Percentiles rank a stretch among this genome's conserved stretches.
phyloP scores from a whole-genome alignment of 2,888 invertebrate genomes.

The Drosophila falleni region DNA sequence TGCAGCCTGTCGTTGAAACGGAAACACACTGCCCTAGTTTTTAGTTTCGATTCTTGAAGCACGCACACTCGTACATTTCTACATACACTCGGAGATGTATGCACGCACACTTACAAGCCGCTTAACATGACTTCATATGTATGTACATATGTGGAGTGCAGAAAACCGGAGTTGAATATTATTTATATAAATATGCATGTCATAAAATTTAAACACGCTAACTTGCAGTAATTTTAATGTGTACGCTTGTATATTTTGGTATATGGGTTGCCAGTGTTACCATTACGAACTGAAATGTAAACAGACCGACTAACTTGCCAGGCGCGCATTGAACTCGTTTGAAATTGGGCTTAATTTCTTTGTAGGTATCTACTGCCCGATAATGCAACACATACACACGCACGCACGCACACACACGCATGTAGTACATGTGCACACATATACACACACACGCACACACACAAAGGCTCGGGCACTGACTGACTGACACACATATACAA shows the following conservation, averaged over 20 bases:
- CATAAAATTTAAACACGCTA: conserved; percentile 58
- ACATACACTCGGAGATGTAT: neutral
- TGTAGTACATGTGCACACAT: too few species aligned
- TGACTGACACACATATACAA: conserved; percentile 80
- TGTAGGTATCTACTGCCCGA: conserved; percentile 72
- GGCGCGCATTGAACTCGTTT: conserved; percentile 75
- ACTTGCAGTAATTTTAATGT: conserved; percentile 26
- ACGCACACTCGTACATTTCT: conserved; percentile 37
- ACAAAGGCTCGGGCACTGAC: conserved; percentile 64
- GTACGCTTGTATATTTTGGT: neutral
- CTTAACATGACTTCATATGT: conserved; percentile 25
- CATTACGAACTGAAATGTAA: conserved; percentile 60
- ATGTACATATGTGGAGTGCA: neutral
- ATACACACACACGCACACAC: conserved; percentile 16
- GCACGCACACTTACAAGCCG: conserved; percentile 34
- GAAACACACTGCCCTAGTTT: conserved; percentile 85
- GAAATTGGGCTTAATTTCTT: conserved; percentile 59
- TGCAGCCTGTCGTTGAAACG: conserved; percentile 70
- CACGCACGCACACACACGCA: conserved; percentile 16
- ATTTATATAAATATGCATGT: conserved; percentile 45
- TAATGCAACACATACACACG: conserved; percentile 38
- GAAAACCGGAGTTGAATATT: conserved; percentile 34
- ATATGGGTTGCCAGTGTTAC: conserved; percentile 37
- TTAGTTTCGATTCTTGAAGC: conserved; percentile 59
- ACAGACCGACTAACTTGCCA: conserved; percentile 50